Evolutionary conservation across 1,140 invertebrate species (phyloP).

Genomic region (Aporrectodea caliginosa): DNA sequence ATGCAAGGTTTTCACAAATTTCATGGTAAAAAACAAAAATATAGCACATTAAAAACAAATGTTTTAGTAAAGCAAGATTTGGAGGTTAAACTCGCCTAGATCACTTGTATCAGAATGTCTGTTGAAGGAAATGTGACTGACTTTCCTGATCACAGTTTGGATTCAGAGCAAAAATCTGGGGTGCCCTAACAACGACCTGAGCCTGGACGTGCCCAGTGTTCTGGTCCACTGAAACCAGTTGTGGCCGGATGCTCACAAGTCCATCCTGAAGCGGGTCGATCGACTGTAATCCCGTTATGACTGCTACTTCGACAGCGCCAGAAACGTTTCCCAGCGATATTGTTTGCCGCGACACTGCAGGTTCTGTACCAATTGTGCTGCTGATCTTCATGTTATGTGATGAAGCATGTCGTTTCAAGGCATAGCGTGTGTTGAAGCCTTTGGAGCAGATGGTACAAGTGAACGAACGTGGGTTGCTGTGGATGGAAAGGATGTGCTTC

Average conservation of each 20-base stretch:
- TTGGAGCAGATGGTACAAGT: slow-evolving; percentile 50
- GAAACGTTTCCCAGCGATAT: neutral
- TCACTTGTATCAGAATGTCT: too few relatives aligned
- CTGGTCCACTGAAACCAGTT: neutral
- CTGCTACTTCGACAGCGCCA: neutral
- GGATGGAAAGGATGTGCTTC: slow-evolving; percentile 55
- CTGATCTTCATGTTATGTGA: neutral
- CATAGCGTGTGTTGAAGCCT: slow-evolving; percentile 57
- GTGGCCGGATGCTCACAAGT: neutral
- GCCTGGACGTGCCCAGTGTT: neutral
- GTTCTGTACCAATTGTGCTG: neutral
- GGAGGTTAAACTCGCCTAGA: too few relatives aligned
- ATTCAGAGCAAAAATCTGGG: too few relatives aligned
- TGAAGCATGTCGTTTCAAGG: slow-evolving; percentile 48
- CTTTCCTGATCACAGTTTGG: too few relatives aligned
- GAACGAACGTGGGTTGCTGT: slow-evolving; percentile 51
- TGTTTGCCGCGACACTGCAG: neutral
- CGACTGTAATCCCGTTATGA: neutral
- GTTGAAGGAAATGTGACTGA: too few relatives aligned
- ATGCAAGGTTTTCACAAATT: too few relatives aligned
- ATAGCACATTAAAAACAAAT: too few relatives aligned
- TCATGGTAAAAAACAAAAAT: too few relatives aligned
- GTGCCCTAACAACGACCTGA: neutral
- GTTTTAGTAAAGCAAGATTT: too few relatives aligned
- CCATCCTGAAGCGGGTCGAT: neutral